phyloP scores from a whole-genome alignment of 1,140 invertebrate species.

The Pseudachorutes palmiensis region DNA sequence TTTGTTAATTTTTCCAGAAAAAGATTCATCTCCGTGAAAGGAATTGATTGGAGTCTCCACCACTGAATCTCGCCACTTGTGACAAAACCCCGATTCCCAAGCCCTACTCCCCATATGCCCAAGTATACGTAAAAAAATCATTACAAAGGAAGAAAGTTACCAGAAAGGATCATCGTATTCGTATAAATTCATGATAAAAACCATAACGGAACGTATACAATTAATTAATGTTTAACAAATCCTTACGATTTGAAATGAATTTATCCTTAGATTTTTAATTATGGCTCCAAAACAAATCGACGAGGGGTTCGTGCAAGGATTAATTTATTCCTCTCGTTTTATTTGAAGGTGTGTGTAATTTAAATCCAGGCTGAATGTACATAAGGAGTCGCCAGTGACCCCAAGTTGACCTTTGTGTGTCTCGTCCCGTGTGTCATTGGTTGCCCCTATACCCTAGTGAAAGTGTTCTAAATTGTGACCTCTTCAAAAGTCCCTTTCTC shows the following conservation, averaged over 20 bases:
- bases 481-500: too few relatives aligned
- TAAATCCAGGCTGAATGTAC: too few relatives aligned
- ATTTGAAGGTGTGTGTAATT: too few relatives aligned
- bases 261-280: too few relatives aligned
- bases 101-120: not conserved
- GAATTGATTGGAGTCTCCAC: not conserved
- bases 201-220: conserved; percentile 5
- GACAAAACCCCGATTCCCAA: not conserved
- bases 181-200: not conserved
- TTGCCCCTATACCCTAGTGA: too few relatives aligned
- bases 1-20: not conserved
- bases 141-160: conserved; percentile 7
- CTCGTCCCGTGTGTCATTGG: too few relatives aligned
- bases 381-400: too few relatives aligned
- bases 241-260: not conserved
- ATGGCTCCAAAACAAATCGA: too few relatives aligned
- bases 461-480: too few relatives aligned
- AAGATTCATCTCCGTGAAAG: conserved; percentile 4
- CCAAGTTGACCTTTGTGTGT: too few relatives aligned
- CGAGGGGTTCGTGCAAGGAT: not conserved
- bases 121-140: not conserved
- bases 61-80: not conserved
- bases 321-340: too few relatives aligned
- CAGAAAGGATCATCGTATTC: conserved; percentile 12
- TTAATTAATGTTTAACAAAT: not conserved